These are phyloP conservation scores for Plagodis pulveraria DNA, from an alignment of 2,888 invertebrate genomes.

Conservation along the genomic window DNA sequence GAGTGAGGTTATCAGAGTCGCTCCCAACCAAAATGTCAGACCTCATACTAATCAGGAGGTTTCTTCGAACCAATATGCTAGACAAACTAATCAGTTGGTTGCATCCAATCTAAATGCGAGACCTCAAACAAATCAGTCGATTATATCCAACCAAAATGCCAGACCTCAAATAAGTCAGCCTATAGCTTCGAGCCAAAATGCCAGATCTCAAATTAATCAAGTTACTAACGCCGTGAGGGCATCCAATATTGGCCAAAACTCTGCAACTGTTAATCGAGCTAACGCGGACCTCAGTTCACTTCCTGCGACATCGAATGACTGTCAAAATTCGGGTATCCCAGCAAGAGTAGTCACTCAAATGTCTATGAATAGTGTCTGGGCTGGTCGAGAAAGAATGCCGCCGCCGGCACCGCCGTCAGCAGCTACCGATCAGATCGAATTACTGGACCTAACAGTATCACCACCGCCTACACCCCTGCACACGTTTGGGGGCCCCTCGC, in stretches of 20 bases:
- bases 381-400: neutral
- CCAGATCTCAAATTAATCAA: no score
- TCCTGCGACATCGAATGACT: neutral
- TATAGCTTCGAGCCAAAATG: no score
- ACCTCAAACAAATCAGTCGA: no score
- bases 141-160: no score
- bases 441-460: conserved; percentile 16
- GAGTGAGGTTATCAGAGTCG: neutral
- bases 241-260: neutral
- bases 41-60: neutral
- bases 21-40: conserved; percentile 6
- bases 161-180: no score
- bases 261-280: neutral
- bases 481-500: conserved; percentile 36
- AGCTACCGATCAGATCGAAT: no score
- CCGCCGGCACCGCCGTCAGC: neutral
- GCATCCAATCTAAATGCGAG: no score
- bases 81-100: no score
- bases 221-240: neutral
- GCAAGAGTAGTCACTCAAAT: conserved; percentile 1
- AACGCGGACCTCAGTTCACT: neutral
- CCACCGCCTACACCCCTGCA: conserved; percentile 34
- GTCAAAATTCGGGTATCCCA: neutral
- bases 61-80: neutral
- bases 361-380: neutral